Conservation (phyloP, 2,888 invertebrate species). For the Brenthis hecate region DNA sequence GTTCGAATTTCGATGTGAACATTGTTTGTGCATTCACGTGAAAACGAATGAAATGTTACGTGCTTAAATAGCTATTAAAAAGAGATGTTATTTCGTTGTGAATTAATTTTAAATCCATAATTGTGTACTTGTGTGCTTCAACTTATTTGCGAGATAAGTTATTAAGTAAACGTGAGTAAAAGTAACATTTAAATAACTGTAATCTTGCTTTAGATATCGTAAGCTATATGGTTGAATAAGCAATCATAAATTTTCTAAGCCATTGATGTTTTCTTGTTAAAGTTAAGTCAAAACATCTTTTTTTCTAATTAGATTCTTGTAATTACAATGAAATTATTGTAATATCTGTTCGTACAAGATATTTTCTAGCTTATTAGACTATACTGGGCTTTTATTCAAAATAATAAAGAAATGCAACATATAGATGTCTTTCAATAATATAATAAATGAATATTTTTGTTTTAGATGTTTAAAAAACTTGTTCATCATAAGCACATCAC, state of each 20-base stretch:
- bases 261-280: conserved; percentile 14
- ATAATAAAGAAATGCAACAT: not conserved
- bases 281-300: not conserved
- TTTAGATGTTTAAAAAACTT: conserved; percentile 54
- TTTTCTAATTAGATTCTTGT: conserved; percentile 24
- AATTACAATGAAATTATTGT: conserved; percentile 8
- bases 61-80: conserved; percentile 48
- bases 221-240: conserved; percentile 49
- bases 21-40: conserved; percentile 62
- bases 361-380: conserved; percentile 12
- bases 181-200: conserved; percentile 66
- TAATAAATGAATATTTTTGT: conserved; percentile 27
- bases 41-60: conserved; percentile 56
- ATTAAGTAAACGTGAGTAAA: conserved; percentile 71
- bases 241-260: conserved; percentile 36
- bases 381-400: not conserved
- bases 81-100: conserved; percentile 39
- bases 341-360: conserved; percentile 18
- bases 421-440: not conserved
- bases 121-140: conserved; percentile 66
- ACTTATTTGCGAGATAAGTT: conserved; percentile 52
- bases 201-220: conserved; percentile 44
- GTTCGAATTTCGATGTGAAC: conserved; percentile 69
- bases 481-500: conserved; percentile 41
- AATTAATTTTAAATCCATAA: conserved; percentile 51